Conservation (phyloP, 2,797 vertebrate genomes). For the Anabacerthia variegaticeps region DNA sequence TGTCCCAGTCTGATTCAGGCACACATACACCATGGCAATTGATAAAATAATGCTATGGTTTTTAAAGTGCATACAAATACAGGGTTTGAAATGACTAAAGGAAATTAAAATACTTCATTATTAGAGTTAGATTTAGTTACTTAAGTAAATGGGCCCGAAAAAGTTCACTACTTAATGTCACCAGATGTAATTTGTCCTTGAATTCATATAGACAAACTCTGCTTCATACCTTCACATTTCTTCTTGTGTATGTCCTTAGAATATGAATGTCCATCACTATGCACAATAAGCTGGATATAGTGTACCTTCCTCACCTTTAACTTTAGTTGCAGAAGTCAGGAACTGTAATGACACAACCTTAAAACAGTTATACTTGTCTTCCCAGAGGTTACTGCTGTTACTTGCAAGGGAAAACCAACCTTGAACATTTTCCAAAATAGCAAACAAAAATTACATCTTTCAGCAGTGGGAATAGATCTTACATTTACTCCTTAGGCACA, state of each 20-base stretch:
- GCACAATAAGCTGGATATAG: neutral
- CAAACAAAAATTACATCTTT: conserved; percentile 73
- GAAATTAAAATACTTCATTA: neutral
- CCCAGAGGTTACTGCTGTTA: conserved; percentile 42
- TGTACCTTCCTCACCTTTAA: conserved; percentile 29
- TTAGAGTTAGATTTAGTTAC: conserved; percentile 53
- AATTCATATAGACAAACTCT: conserved; percentile 14
- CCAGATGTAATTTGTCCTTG: conserved; percentile 36
- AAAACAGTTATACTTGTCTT: conserved; percentile 49
- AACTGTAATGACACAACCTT: conserved; percentile 8
- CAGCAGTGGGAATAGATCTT: conserved; percentile 68
- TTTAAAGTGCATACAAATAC: neutral
- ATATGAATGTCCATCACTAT: conserved; percentile 4
- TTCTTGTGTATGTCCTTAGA: conserved; percentile 4
- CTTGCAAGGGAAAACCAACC: conserved; percentile 63
- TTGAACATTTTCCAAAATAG: conserved; percentile 72
- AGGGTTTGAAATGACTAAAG: neutral
- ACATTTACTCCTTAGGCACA: conserved; percentile 70
- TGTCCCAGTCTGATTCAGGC: neutral
- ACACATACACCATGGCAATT: neutral
- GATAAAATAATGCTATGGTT: neutral
- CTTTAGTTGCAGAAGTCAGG: conserved; percentile 28
- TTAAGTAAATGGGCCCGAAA: conserved; percentile 56
- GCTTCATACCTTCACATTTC: neutral
- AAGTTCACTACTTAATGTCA: conserved; percentile 20